A percentile compares a stretch with the other conserved stretches of the same genome.
Evolutionary conservation across 1,140 invertebrate species (phyloP).

Genomic region (Zaprionus lachaisei): DNA sequence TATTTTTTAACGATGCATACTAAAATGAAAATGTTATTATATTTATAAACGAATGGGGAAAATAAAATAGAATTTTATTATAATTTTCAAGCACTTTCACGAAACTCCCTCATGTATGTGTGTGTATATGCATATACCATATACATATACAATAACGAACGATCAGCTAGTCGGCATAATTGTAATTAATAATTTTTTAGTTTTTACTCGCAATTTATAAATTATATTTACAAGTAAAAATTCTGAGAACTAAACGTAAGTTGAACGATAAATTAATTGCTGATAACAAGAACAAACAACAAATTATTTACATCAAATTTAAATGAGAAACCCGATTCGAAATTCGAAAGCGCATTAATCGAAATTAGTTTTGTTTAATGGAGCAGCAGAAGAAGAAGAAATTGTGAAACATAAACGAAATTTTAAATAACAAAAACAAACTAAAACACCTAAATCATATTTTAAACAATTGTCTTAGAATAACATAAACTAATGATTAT

Average conservation of each 20-base stretch:
- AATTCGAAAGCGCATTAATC: constrained; percentile 50
- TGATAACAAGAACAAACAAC: constrained; percentile 40
- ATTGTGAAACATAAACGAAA: constrained; percentile 44
- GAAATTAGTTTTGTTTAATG: constrained; percentile 64
- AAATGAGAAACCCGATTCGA: constrained; percentile 44
- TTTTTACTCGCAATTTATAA: constrained; percentile 79
- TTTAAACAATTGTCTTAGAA: constrained; percentile 78
- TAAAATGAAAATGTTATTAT: constrained; percentile 62
- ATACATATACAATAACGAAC: constrained; percentile 18
- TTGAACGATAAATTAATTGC: constrained; percentile 48
- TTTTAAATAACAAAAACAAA: constrained; percentile 63
- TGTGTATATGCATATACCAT: constrained; percentile 22
- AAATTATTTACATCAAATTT: constrained; percentile 54
- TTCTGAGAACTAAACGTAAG: constrained; percentile 56
- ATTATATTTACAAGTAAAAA: constrained; percentile 66
- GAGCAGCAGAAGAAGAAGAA: constrained; percentile 20
- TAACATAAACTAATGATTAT: constrained; percentile 31
- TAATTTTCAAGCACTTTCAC: constrained; percentile 71
- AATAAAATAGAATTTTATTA: constrained; percentile 54
- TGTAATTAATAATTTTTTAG: constrained; percentile 66
- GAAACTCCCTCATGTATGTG: constrained; percentile 45
- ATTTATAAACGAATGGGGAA: constrained; percentile 50
- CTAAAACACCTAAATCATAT: constrained; percentile 54
- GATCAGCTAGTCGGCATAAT: constrained; percentile 52
- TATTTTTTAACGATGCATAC: constrained; percentile 68